A percentile compares a stretch with the other conserved stretches of the same genome.
Evolutionary conservation across 2,888 invertebrate species (phyloP).

Genomic region (Muscina levida): DNA sequence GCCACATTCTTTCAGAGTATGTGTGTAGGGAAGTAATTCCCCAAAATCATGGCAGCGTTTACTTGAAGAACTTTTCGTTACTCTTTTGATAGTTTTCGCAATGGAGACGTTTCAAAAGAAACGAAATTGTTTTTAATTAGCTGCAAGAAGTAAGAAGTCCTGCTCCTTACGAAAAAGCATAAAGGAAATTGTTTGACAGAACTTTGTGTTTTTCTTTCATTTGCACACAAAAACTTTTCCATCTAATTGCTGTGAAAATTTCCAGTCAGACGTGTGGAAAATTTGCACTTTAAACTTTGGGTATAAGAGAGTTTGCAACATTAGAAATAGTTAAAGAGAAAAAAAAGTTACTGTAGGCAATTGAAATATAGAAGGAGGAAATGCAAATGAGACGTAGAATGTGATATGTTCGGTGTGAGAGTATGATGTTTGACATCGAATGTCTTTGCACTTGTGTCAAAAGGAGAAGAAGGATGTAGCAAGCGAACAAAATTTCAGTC

Average conservation of each 20-base stretch:
- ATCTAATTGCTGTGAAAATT: conserved; percentile 59
- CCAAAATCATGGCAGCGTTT: not conserved
- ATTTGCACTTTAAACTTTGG: conserved; percentile 40
- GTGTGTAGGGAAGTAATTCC: too few relatives aligned
- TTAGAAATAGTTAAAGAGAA: not conserved
- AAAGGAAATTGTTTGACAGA: conserved; percentile 5
- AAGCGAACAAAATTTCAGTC: too few relatives aligned
- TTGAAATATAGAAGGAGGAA: too few relatives aligned
- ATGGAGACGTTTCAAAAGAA: not conserved
- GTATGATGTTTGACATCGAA: too few relatives aligned
- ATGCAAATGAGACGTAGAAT: too few relatives aligned
- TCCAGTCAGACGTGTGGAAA: conserved; percentile 56
- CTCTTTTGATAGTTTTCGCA: not conserved
- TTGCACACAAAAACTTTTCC: conserved; percentile 34
- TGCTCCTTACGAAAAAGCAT: not conserved
- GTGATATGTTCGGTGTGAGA: too few relatives aligned
- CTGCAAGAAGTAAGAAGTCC: not conserved
- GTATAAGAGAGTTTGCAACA: conserved; percentile 14
- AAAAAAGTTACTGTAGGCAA: too few relatives aligned
- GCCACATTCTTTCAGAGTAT: too few relatives aligned
- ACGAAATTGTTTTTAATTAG: conserved; percentile 22
- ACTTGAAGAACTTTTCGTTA: not conserved
- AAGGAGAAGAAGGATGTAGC: too few relatives aligned
- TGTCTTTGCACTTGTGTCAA: too few relatives aligned
- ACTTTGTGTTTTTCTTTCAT: conserved; percentile 20